A percentile compares a stretch with the other conserved stretches of the same genome.
Evolutionary conservation across 2,888 invertebrate genomes (phyloP).

Genomic region (Nymphalis polychloros): DNA sequence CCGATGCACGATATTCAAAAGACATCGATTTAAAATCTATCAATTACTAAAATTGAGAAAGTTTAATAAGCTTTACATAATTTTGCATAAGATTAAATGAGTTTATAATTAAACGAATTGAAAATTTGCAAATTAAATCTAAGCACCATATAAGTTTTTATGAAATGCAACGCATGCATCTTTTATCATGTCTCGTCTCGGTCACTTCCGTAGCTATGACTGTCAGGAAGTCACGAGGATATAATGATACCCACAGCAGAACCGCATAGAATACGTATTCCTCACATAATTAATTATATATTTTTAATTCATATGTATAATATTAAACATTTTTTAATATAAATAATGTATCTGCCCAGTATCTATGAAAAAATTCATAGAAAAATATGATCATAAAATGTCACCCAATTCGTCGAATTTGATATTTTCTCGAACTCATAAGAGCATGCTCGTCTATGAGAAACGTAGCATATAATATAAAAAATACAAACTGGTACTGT

Average conservation of each 20-base stretch:
- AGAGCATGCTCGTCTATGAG: no score
- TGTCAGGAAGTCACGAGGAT: slow-evolving; percentile 29
- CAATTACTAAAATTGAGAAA: not conserved
- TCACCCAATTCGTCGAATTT: no score
- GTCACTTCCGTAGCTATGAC: slow-evolving; percentile 29
- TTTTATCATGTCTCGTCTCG: slow-evolving; percentile 28
- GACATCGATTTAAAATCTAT: not conserved
- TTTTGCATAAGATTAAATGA: not conserved
- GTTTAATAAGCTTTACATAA: not conserved
- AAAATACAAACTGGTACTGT: no score
- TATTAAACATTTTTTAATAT: not conserved
- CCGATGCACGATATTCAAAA: no score
- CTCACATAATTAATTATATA: slow-evolving; percentile 2
- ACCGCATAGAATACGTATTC: slow-evolving; percentile 16
- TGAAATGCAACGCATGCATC: slow-evolving; percentile 27
- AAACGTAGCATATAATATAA: no score
- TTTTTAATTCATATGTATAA: not conserved
- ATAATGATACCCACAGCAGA: slow-evolving; percentile 17
- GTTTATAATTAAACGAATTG: not conserved
- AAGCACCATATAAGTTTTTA: slow-evolving; percentile 1
- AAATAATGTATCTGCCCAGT: no score
- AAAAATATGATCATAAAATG: no score
- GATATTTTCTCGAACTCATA: no score
- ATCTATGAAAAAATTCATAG: no score
- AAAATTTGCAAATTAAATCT: slow-evolving; percentile 4